These are phyloP conservation scores for Bombylius major DNA, from an alignment of 2,888 invertebrate genomes.

Conservation along the genomic window DNA sequence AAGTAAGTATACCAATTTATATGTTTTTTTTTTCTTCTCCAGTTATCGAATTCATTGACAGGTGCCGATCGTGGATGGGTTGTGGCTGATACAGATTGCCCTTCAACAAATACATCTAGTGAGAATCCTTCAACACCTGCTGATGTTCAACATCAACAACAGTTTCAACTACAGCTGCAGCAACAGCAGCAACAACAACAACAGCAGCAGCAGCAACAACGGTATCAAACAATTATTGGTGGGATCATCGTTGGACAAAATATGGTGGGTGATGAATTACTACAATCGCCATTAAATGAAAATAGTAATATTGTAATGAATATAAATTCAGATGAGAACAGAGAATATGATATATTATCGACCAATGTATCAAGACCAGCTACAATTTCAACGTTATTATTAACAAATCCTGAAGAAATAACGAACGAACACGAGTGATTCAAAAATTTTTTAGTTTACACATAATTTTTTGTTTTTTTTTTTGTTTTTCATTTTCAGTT, in stretches of 20 bases:
- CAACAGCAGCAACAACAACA: too few relatives aligned
- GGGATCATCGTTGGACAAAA: not conserved
- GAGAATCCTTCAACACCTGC: conserved; percentile 12
- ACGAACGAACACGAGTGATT: not conserved
- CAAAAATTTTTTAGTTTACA: not conserved
- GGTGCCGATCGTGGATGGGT: conserved; percentile 18
- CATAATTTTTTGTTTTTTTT: too few relatives aligned
- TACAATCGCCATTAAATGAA: too few relatives aligned
- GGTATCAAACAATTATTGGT: not conserved
- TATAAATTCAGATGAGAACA: too few relatives aligned
- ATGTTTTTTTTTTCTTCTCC: too few relatives aligned
- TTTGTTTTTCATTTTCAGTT: too few relatives aligned
- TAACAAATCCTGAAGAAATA: not conserved
- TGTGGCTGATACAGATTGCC: conserved; percentile 16
- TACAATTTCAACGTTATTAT: not conserved
- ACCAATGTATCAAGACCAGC: not conserved
- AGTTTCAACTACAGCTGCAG: not conserved
- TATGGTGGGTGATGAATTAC: too few relatives aligned
- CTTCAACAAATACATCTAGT: conserved; percentile 7
- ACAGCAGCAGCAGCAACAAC: not conserved
- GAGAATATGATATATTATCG: too few relatives aligned
- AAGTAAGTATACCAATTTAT: too few relatives aligned
- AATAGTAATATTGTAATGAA: too few relatives aligned
- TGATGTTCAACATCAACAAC: not conserved
- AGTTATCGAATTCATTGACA: not conserved